Conservation (phyloP, 2,888 invertebrate species). For the Toxonevra muliebris region DNA sequence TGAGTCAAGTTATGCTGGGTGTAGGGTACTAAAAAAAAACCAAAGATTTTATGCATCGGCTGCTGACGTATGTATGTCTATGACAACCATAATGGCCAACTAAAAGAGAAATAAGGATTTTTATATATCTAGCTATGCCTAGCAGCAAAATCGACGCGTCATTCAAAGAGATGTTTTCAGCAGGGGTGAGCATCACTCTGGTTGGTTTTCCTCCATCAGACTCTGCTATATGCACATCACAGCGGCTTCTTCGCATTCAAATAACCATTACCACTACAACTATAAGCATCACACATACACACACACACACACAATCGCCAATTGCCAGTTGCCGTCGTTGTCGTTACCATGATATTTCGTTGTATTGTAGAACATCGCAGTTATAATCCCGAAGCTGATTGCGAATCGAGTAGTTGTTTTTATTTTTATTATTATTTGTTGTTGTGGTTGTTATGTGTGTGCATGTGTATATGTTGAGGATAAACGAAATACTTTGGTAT, state of each 20-base stretch:
- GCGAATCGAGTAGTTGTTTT: constrained; percentile 17
- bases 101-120: constrained; percentile 38
- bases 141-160: constrained; percentile 38
- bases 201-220: no score
- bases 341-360: neutral
- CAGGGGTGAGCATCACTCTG: constrained; percentile 24
- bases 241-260: constrained; percentile 8
- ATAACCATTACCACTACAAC: constrained; percentile 15
- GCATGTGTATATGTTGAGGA: constrained; percentile 20
- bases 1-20: no score
- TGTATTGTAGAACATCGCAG: constrained; percentile 27
- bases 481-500: constrained; percentile 22
- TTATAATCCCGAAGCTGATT: constrained; percentile 32
- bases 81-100: constrained; percentile 35
- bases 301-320: no score
- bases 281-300: neutral
- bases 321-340: no score
- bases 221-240: neutral
- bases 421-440: no score
- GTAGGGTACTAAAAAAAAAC: no score
- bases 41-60: no score
- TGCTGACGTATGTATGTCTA: neutral
- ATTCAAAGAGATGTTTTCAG: constrained; percentile 32
- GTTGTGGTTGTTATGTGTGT: no score
- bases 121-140: constrained; percentile 39